These are phyloP conservation scores for Potorous gilbertii DNA, from an alignment of 2,797 vertebrate genomes.

Conservation along the genomic window DNA sequence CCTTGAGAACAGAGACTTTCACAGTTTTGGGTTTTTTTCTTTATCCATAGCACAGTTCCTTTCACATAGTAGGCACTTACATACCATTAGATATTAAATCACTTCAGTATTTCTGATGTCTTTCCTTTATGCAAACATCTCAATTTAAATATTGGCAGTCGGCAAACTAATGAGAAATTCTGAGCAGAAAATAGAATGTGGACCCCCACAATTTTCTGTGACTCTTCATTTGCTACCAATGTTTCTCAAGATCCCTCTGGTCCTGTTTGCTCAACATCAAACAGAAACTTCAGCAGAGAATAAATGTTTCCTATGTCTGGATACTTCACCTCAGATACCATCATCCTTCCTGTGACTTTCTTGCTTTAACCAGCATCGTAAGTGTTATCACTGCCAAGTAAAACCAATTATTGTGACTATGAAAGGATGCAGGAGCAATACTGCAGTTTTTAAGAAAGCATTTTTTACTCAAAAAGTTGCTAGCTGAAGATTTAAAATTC, in stretches of 20 bases:
- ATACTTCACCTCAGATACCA: not conserved
- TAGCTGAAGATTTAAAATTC: slow-evolving; percentile 19
- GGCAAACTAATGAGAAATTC: slow-evolving; percentile 2
- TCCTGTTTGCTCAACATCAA: not conserved
- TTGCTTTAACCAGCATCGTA: slow-evolving; percentile 26
- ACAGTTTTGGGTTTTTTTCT: not conserved
- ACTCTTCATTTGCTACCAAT: not conserved
- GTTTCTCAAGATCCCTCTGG: not conserved
- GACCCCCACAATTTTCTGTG: not conserved
- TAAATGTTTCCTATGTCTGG: slow-evolving; percentile 2
- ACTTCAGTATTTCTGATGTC: slow-evolving; percentile 23
- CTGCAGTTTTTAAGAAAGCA: slow-evolving; percentile 1
- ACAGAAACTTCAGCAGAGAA: not conserved
- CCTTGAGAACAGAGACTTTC: not conserved
- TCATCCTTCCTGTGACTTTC: slow-evolving; percentile 12
- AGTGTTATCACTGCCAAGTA: not conserved
- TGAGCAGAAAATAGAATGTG: not conserved
- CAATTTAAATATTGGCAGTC: not conserved
- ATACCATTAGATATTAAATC: not conserved
- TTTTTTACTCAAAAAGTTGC: not conserved
- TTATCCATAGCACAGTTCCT: not conserved
- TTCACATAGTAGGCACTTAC: not conserved
- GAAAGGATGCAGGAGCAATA: slow-evolving; percentile 27
- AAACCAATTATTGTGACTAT: slow-evolving; percentile 13
- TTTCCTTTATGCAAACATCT: slow-evolving; percentile 10